Conservation (phyloP, 1,140 invertebrate genomes). For the Drosophila nebulosa region DNA sequence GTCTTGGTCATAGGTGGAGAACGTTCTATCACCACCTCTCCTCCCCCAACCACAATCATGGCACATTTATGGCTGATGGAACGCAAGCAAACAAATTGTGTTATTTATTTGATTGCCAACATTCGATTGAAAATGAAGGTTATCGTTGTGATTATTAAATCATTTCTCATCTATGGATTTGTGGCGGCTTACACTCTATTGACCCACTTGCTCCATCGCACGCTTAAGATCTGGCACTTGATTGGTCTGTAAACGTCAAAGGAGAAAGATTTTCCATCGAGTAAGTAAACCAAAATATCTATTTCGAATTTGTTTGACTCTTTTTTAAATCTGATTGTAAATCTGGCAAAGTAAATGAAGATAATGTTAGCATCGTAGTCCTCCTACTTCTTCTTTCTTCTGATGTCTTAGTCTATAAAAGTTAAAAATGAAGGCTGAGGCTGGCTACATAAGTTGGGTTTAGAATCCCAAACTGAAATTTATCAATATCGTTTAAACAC, state of each 20-base stretch:
- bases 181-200: conserved; percentile 36
- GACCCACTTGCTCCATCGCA: conserved; percentile 25
- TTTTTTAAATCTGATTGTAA: too few species aligned
- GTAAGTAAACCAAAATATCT: neutral
- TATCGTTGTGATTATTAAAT: conserved; percentile 37
- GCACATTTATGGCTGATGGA: neutral
- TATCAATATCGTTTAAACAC: too few species aligned
- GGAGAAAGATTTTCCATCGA: neutral
- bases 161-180: conserved; percentile 41
- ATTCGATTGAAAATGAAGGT: conserved; percentile 31
- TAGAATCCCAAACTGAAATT: too few species aligned
- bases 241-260: conserved; percentile 19
- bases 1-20: neutral
- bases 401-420: too few species aligned
- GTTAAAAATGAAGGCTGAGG: too few species aligned
- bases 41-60: neutral
- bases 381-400: too few species aligned
- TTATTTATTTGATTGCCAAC: conserved; percentile 8
- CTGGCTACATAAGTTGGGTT: too few species aligned
- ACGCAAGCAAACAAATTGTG: neutral
- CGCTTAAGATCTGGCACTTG: conserved; percentile 43
- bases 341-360: too few species aligned
- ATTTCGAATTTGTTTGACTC: too few species aligned
- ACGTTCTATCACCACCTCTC: neutral
- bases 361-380: too few species aligned